A percentile compares a stretch with the other conserved stretches of the same genome.
These are phyloP conservation scores for Miniopterus natalensis DNA, from an alignment of 2,113 vertebrate species.

Conservation along the genomic window DNA sequence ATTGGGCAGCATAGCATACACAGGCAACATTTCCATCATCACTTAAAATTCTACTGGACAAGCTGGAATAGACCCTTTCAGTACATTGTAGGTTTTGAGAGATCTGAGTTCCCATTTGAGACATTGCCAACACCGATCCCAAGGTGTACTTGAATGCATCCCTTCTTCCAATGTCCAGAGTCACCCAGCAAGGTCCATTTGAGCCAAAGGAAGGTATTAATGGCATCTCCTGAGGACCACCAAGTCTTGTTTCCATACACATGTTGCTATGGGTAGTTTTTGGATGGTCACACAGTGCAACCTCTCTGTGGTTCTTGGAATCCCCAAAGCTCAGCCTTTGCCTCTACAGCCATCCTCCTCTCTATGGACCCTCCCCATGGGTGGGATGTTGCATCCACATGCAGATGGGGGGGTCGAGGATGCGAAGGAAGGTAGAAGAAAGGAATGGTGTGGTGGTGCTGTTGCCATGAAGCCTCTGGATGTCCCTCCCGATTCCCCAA, in stretches of 20 bases:
- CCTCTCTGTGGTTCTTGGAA: not conserved
- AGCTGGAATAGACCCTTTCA: not conserved
- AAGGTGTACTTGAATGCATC: not conserved
- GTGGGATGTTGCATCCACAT: not conserved
- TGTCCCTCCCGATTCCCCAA: not conserved
- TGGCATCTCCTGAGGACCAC: not conserved
- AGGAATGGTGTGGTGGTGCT: not conserved
- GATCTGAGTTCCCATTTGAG: not conserved
- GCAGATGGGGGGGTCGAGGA: rapidly evolving
- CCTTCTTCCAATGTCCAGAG: not conserved
- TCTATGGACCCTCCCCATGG: not conserved
- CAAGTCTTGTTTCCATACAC: not conserved
- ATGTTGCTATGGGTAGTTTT: not conserved
- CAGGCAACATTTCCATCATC: too few relatives aligned
- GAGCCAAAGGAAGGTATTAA: not conserved
- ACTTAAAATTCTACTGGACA: not conserved
- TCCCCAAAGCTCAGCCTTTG: not conserved
- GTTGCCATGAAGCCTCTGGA: not conserved
- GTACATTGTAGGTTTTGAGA: not conserved
- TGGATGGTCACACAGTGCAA: not conserved
- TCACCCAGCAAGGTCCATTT: not conserved
- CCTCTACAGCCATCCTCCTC: not conserved
- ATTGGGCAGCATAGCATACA: not conserved
- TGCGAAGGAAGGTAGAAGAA: not conserved
- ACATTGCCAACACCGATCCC: not conserved